A percentile compares a stretch with the other conserved stretches of the same genome.
Conservation (phyloP, 2,797 vertebrate genomes). For the Amazonetta brasiliensis region DNA sequence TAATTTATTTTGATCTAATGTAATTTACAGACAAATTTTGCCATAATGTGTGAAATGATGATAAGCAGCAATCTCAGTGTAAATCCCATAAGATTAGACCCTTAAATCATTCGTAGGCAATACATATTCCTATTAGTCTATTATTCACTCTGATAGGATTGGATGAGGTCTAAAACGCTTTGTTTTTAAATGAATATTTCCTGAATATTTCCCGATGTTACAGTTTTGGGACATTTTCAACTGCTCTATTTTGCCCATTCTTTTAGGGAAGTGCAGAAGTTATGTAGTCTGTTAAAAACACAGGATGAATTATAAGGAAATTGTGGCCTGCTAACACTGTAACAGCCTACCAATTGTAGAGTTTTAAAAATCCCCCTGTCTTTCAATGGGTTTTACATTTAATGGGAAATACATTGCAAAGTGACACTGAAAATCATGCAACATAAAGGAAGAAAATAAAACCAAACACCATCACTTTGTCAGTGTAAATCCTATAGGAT, state of each 20-base stretch:
- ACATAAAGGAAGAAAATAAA: neutral
- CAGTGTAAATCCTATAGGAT: neutral
- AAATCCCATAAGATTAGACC: neutral
- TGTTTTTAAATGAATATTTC: neutral
- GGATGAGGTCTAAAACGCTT: neutral
- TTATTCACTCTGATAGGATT: neutral
- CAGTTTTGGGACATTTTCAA: neutral
- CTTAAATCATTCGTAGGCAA: neutral
- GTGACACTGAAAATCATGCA: neutral
- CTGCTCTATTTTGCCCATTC: neutral
- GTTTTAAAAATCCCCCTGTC: slow-evolving; percentile 17
- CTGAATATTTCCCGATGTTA: neutral
- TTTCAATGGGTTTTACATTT: neutral
- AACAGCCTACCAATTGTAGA: neutral
- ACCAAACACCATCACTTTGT: neutral
- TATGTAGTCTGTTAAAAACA: neutral
- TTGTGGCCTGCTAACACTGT: neutral
- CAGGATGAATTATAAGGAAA: neutral
- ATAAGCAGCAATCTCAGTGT: neutral
- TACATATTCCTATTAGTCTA: neutral
- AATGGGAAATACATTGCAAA: neutral
- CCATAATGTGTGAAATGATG: neutral
- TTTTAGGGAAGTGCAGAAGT: neutral
- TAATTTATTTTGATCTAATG: neutral
- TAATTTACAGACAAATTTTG: neutral